These are phyloP conservation scores for Rissa tridactyla DNA, from an alignment of 2,113 vertebrate genomes.

Conservation along the genomic window DNA sequence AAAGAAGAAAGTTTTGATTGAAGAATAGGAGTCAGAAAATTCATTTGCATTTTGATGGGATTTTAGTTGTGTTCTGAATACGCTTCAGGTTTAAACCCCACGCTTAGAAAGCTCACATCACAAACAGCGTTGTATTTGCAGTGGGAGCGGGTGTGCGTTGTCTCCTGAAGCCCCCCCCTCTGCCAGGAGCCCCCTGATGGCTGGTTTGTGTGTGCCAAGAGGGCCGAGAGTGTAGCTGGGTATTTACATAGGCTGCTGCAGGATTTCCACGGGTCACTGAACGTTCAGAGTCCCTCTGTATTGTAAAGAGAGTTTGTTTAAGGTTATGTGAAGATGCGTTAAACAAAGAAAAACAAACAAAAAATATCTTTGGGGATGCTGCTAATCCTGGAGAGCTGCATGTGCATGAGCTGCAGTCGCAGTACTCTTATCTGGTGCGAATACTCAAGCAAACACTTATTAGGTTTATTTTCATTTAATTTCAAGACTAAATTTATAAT, in stretches of 20 bases:
- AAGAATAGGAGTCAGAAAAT: background rate
- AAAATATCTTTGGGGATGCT: background rate
- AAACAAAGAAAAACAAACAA: background rate
- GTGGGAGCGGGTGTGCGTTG: background rate
- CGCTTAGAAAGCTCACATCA: background rate
- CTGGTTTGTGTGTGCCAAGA: background rate
- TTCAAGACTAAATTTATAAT: background rate
- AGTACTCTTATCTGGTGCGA: background rate
- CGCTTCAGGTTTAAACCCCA: background rate
- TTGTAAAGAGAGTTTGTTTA: background rate
- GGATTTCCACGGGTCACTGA: background rate
- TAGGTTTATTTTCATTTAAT: background rate
- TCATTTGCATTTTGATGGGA: conserved; percentile 6
- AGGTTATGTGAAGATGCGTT: background rate
- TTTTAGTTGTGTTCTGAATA: background rate
- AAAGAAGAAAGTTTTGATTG: background rate
- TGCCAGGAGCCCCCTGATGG: background rate
- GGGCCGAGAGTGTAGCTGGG: background rate
- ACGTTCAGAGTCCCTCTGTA: background rate
- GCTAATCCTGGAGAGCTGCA: background rate
- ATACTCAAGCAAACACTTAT: background rate
- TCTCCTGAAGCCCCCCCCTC: background rate
- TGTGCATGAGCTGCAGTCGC: background rate
- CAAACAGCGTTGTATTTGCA: background rate
- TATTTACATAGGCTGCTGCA: background rate